phyloP scores from a whole-genome alignment of 2,797 vertebrate species.

The Perodicticus potto region DNA sequence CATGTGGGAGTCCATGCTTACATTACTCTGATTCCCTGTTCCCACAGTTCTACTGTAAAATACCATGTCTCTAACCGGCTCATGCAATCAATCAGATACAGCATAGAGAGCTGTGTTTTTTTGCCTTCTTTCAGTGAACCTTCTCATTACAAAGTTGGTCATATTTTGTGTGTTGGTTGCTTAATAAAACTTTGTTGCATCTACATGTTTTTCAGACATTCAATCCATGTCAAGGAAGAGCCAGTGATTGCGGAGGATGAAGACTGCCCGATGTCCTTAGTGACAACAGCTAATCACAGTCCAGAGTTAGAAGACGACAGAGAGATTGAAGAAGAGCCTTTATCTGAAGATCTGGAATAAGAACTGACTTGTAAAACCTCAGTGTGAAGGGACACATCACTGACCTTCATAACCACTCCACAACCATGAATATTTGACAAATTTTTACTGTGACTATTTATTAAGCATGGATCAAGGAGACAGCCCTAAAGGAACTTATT shows the following conservation, averaged over 20 bases:
- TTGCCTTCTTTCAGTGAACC: conserved; percentile 61
- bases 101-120: conserved; percentile 58
- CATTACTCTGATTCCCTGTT: conserved; percentile 66
- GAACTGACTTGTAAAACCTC: conserved; percentile 91
- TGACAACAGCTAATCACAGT: conserved; percentile 99
- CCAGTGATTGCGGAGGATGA: conserved; percentile 98
- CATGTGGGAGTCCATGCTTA: conserved; percentile 83
- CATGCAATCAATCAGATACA: conserved; percentile 40
- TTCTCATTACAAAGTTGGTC: conserved; percentile 64
- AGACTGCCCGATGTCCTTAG: conserved; percentile 99
- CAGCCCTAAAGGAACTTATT: conserved; percentile 97
- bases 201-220: conserved; percentile 91
- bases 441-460: conserved; percentile 99
- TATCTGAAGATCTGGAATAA: conserved; percentile 99
- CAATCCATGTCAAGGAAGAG: conserved; percentile 98
- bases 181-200: conserved; percentile 61
- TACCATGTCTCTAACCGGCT: conserved; percentile 74
- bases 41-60: conserved; percentile 67
- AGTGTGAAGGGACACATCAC: conserved; percentile 91
- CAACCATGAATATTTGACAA: conserved; percentile 94
- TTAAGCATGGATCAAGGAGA: conserved; percentile 98
- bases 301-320: conserved; percentile 98
- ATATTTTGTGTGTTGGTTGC: conserved; percentile 45
- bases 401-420: conserved; percentile 95
- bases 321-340: conserved; percentile 99